Percentiles rank a stretch among this genome's conserved stretches.
Evolutionary conservation across 2,113 vertebrate species (phyloP).

Genomic region (Lepisosteus oculatus): DNA sequence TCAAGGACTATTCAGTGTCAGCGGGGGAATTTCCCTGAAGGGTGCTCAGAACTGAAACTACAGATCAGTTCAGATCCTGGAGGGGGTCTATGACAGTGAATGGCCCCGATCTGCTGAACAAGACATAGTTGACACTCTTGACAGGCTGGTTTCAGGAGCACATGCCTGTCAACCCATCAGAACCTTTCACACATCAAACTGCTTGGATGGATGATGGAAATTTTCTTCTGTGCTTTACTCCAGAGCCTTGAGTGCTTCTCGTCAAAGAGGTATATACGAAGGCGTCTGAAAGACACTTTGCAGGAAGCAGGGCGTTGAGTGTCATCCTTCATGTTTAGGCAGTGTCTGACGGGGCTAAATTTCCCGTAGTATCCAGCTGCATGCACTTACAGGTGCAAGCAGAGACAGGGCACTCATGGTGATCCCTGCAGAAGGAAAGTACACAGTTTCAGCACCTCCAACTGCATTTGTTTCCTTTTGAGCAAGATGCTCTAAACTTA

Average conservation of each 20-base stretch:
- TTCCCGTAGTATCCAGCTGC: slow-evolving; percentile 97
- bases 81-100: too few relatives aligned
- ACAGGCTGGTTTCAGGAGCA: too few relatives aligned
- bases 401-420: slow-evolving; percentile 93
- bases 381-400: slow-evolving; percentile 96
- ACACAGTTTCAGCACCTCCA: background rate
- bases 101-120: too few relatives aligned
- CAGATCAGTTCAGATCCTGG: too few relatives aligned
- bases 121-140: too few relatives aligned
- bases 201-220: slow-evolving; percentile 34
- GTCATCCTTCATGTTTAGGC: slow-evolving; percentile 62
- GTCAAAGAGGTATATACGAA: slow-evolving; percentile 21
- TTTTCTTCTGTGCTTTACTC: background rate
- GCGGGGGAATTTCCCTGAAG: too few relatives aligned
- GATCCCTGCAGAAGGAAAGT: slow-evolving; percentile 73
- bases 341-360: slow-evolving; percentile 89
- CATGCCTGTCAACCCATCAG: slow-evolving; percentile 28
- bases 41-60: too few relatives aligned
- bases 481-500: too few relatives aligned
- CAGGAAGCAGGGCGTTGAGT: slow-evolving; percentile 18
- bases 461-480: background rate
- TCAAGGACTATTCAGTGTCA: too few relatives aligned
- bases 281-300: slow-evolving; percentile 1
- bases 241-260: slow-evolving; percentile 42
- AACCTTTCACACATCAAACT: slow-evolving; percentile 46